phyloP scores from a whole-genome alignment of 2,797 vertebrate genomes.

The Prunella strophiata region DNA sequence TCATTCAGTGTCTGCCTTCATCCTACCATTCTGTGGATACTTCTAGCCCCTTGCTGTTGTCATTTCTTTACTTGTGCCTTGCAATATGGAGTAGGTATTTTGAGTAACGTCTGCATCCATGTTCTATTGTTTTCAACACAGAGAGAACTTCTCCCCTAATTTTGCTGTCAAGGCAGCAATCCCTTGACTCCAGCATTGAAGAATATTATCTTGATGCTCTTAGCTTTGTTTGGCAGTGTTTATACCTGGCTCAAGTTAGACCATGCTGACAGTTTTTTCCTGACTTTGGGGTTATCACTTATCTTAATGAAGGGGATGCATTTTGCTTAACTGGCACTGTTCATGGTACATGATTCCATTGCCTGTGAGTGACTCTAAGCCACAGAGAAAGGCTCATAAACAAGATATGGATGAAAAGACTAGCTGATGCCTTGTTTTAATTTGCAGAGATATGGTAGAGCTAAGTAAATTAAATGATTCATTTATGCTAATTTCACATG shows the following conservation, averaged over 20 bases:
- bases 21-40: neutral
- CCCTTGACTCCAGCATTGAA: neutral
- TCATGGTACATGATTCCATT: neutral
- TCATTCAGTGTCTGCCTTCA: neutral
- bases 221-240: neutral
- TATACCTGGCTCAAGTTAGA: neutral
- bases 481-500: conserved; percentile 5
- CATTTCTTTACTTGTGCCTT: neutral
- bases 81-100: neutral
- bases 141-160: neutral
- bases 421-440: neutral
- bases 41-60: neutral
- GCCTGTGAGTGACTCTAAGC: neutral
- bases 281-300: neutral
- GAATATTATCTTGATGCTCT: neutral
- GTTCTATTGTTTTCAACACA: neutral
- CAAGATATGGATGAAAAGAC: conserved; percentile 11
- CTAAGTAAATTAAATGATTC: conserved; percentile 27
- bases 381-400: neutral
- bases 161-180: neutral
- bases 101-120: neutral
- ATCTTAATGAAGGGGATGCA: neutral
- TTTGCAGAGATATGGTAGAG: neutral
- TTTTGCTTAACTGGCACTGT: neutral
- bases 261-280: neutral